Conservation (phyloP, 2,113 vertebrate species). For the Rallus limicola region DNA sequence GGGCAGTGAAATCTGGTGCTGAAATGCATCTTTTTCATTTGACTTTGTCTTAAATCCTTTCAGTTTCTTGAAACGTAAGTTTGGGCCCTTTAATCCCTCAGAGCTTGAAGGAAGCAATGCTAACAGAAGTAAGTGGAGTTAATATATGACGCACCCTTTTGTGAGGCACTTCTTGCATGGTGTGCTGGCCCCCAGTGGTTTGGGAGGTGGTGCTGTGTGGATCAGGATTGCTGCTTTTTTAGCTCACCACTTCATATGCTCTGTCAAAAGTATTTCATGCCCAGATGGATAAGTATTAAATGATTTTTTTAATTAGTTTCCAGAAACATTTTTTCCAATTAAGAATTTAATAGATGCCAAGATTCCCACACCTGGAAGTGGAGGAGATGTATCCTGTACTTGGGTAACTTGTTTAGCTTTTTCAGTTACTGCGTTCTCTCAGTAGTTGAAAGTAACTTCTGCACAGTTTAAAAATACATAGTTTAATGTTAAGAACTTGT, state of each 20-base stretch:
- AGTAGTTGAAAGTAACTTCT: not conserved
- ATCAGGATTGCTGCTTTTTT: rapidly evolving
- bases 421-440: not conserved
- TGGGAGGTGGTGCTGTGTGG: rapidly evolving
- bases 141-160: not conserved
- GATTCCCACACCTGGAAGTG: not conserved
- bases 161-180: not conserved
- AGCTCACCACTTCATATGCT: not conserved
- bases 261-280: slow-evolving; percentile 34
- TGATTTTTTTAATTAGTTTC: slow-evolving; percentile 48
- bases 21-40: not conserved
- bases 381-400: not conserved
- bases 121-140: not conserved
- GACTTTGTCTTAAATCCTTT: not conserved
- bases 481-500: not conserved
- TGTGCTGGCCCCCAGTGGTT: not conserved
- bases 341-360: slow-evolving; percentile 10
- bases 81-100: not conserved
- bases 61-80: not conserved
- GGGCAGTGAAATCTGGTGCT: not conserved
- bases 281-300: slow-evolving; percentile 54
- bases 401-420: not conserved
- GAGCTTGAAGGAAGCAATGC: not conserved
- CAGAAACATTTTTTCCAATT: slow-evolving; percentile 22
- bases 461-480: not conserved